Percentiles rank a stretch among this genome's conserved stretches.
Evolutionary conservation across 2,797 vertebrate species (phyloP).

Genomic region (Trichosurus vulpecula): DNA sequence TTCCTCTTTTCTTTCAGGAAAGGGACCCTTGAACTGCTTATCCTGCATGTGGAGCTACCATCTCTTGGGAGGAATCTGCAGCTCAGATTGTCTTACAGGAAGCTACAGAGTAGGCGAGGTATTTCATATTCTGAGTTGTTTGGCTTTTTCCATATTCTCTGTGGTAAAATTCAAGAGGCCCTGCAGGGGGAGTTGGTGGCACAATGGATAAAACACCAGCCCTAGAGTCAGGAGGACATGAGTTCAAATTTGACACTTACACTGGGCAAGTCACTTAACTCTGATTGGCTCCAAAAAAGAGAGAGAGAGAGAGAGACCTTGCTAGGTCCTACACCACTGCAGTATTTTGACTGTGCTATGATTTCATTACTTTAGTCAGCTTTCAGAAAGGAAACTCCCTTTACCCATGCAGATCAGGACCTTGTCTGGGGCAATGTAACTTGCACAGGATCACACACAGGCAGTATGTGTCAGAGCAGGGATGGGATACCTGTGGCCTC

Average conservation of each 20-base stretch:
- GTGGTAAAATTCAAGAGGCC: background rate
- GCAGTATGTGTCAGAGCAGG: background rate
- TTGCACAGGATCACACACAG: background rate
- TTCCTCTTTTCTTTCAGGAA: constrained; percentile 81
- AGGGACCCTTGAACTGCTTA: constrained; percentile 84
- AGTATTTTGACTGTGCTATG: background rate
- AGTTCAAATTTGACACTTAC: background rate
- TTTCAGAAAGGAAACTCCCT: background rate
- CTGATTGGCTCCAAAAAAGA: background rate
- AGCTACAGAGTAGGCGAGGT: constrained; percentile 87
- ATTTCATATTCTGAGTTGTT: constrained; percentile 31
- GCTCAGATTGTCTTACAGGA: constrained; percentile 87
- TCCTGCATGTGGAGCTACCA: constrained; percentile 90
- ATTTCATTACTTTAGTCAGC: background rate
- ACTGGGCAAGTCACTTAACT: constrained; percentile 9
- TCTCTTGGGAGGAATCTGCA: constrained; percentile 86
- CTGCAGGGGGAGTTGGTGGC: background rate
- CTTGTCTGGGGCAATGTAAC: background rate
- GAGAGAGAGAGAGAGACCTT: background rate
- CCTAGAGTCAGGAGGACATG: background rate
- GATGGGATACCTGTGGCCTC: too few species aligned
- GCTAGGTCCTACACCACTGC: background rate
- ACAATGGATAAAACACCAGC: background rate
- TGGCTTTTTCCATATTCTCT: background rate
- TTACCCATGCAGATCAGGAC: background rate